Conservation (phyloP, 2,888 invertebrate genomes). For the Acanthopleura granulata region DNA sequence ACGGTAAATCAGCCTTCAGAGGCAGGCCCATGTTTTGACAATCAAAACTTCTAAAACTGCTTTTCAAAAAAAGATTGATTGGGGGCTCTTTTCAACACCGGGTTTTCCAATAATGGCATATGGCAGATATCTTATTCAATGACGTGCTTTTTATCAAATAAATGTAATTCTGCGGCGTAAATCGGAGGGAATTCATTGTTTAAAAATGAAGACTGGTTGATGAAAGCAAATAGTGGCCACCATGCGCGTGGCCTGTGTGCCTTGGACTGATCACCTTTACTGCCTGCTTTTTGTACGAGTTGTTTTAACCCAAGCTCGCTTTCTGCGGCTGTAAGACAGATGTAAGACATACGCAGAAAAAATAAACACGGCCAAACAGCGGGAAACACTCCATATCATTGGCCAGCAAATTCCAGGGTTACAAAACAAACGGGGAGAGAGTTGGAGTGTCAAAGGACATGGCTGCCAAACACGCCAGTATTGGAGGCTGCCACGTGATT, state of each 20-base stretch:
- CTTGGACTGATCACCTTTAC: not conserved
- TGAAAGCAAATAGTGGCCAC: constrained; percentile 4
- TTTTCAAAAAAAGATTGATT: no score
- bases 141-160: constrained; percentile 2
- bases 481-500: constrained; percentile 9
- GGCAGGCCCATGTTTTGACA: no score
- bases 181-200: constrained; percentile 4
- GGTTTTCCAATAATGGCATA: constrained; percentile 17
- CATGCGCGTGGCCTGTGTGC: constrained; percentile 7
- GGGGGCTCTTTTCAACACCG: not conserved
- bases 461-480: constrained; percentile 14
- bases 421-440: constrained; percentile 8
- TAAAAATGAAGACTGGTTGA: not conserved
- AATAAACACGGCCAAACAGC: constrained; percentile 19
- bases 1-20: no score
- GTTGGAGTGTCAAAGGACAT: not conserved
- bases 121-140: not conserved
- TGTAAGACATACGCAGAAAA: constrained; percentile 6
- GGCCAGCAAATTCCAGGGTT: constrained; percentile 1
- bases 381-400: constrained; percentile 21
- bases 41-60: no score
- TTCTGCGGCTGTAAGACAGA: not conserved
- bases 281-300: not conserved
- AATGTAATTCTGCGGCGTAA: not conserved
- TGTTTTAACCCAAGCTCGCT: not conserved